phyloP scores from a whole-genome alignment of 2,113 vertebrate species.

The Merops nubicus region DNA sequence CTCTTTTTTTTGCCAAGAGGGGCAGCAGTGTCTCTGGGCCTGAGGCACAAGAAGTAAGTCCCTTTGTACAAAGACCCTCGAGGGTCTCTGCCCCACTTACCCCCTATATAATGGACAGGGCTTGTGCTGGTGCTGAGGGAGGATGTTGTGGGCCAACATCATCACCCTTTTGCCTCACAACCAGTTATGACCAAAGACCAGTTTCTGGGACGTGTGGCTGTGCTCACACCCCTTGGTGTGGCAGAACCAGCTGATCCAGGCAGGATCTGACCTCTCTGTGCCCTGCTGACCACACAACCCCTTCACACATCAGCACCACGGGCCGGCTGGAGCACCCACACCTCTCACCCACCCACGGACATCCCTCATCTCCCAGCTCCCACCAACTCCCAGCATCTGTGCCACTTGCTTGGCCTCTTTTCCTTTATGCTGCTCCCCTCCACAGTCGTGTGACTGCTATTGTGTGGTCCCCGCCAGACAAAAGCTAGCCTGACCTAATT shows the following conservation, averaged over 20 bases:
- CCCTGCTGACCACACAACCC: background rate
- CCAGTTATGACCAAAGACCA: background rate
- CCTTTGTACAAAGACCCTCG: background rate
- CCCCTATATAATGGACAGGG: fast-evolving
- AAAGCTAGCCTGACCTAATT: conserved; percentile 70
- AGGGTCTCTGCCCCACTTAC: background rate
- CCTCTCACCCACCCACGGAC: background rate
- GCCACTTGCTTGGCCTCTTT: conserved; percentile 61
- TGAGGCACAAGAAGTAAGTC: background rate
- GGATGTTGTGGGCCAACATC: background rate
- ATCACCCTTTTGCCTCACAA: background rate
- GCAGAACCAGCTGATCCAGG: background rate
- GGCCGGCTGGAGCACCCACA: background rate
- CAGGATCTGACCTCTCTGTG: background rate
- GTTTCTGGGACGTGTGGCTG: fast-evolving
- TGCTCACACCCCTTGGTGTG: background rate
- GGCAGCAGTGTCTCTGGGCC: background rate
- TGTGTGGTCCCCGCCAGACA: conserved; percentile 47
- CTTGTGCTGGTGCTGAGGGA: background rate
- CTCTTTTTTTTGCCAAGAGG: background rate
- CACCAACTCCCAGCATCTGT: conserved; percentile 24
- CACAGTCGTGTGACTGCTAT: conserved; percentile 53
- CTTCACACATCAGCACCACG: background rate
- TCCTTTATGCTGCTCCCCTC: conserved; percentile 57
- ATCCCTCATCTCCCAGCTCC: background rate